phyloP scores from a whole-genome alignment of 2,797 vertebrate genomes.

The Anniella stebbinsi region DNA sequence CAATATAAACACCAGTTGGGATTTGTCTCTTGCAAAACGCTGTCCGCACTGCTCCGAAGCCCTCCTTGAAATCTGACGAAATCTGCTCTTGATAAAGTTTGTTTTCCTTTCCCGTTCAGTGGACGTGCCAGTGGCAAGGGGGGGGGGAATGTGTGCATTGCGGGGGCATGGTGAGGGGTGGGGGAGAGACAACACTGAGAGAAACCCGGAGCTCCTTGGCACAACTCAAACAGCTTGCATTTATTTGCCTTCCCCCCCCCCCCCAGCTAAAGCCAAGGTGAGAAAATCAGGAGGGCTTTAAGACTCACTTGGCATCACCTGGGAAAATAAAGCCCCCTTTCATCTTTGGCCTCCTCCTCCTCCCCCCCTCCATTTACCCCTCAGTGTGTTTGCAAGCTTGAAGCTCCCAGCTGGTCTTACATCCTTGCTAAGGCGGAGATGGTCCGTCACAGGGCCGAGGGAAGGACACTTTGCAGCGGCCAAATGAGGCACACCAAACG shows the following conservation, averaged over 20 bases:
- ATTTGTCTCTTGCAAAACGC: background rate
- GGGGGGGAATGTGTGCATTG: no score
- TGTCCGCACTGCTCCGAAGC: constrained; percentile 23
- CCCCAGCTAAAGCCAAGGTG: constrained; percentile 53
- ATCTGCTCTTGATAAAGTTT: constrained; percentile 55
- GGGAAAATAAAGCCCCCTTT: constrained; percentile 74
- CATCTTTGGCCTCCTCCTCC: constrained; percentile 45
- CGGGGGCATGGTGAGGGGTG: background rate
- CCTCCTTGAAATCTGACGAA: constrained; percentile 41
- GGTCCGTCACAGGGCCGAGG: constrained; percentile 44
- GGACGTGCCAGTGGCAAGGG: constrained; percentile 50
- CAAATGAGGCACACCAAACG: constrained; percentile 58
- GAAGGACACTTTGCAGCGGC: constrained; percentile 52
- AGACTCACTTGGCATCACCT: constrained; percentile 75
- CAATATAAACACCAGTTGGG: background rate
- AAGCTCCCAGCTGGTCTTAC: constrained; percentile 59
- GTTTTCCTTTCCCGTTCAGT: constrained; percentile 57
- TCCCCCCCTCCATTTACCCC: background rate
- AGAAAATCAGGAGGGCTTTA: constrained; percentile 58
- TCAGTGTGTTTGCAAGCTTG: constrained; percentile 47
- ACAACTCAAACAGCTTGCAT: constrained; percentile 54
- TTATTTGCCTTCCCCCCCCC: constrained; percentile 66
- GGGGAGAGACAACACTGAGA: constrained; percentile 9
- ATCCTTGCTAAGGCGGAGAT: constrained; percentile 8
- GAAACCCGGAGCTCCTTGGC: constrained; percentile 20